These are phyloP conservation scores for Ormyrus nitidulus DNA, from an alignment of 2,888 invertebrate species.

Conservation along the genomic window DNA sequence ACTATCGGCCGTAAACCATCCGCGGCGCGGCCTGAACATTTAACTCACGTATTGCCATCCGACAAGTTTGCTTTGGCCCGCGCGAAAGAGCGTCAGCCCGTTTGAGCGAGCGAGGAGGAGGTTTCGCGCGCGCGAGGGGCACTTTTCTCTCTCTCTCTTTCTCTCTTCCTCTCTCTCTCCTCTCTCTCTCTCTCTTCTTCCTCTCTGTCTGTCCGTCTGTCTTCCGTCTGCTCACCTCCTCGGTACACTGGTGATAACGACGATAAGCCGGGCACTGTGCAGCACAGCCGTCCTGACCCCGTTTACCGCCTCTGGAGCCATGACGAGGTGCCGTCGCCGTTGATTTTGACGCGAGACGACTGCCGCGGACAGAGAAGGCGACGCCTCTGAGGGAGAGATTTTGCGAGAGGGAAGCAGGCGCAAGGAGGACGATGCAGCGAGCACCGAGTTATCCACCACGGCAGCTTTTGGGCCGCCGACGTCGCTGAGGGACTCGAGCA, in stretches of 20 bases:
- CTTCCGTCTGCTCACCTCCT: neutral
- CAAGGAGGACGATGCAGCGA: slow-evolving; percentile 39
- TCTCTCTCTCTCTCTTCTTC: slow-evolving; percentile 16
- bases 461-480: slow-evolving; percentile 15
- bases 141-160: slow-evolving; percentile 27
- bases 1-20: slow-evolving; percentile 79
- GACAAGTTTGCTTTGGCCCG: slow-evolving; percentile 76
- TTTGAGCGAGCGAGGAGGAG: slow-evolving; percentile 27
- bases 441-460: neutral
- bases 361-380: neutral
- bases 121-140: slow-evolving; percentile 43
- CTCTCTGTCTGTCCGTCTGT: neutral
- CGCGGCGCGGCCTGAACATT: slow-evolving; percentile 74
- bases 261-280: slow-evolving; percentile 6
- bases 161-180: slow-evolving; percentile 41
- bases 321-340: slow-evolving; percentile 26
- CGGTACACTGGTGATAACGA: slow-evolving; percentile 27
- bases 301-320: neutral
- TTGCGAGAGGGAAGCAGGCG: neutral
- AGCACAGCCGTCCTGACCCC: slow-evolving; percentile 57
- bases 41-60: slow-evolving; percentile 76
- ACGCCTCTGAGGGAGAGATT: neutral
- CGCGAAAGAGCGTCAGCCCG: slow-evolving; percentile 71
- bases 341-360: neutral
- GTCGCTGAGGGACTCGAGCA: slow-evolving; percentile 29